Conservation (phyloP, 37 sponge, comb jelly and placozoan species). For the Bolinopsis microptera region DNA sequence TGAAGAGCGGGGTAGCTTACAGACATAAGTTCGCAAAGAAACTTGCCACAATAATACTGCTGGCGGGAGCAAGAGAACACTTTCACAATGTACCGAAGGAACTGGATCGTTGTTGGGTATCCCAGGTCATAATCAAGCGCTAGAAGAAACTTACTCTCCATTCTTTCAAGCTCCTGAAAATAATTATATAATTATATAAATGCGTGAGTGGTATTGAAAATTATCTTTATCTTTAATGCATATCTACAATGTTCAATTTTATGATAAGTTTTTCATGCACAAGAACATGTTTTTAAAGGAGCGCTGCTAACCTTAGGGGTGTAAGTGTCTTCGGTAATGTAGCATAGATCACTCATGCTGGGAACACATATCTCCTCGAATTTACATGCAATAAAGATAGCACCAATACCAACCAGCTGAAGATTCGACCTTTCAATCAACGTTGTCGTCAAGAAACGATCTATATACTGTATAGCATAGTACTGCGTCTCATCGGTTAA, state of each 20-base stretch:
- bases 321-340: slow-evolving; percentile 66
- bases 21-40: slow-evolving; percentile 22
- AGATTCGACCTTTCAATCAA: slow-evolving; percentile 1
- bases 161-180: slow-evolving; percentile 17
- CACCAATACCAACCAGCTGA: slow-evolving; percentile 52
- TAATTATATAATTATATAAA: neutral
- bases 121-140: slow-evolving; percentile 49
- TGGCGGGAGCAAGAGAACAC: slow-evolving; percentile 12
- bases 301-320: slow-evolving; percentile 54
- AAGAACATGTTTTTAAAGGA: no score
- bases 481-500: slow-evolving; percentile 48
- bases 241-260: no score
- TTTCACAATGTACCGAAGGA: slow-evolving; percentile 42
- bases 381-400: slow-evolving; percentile 7
- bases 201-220: no score
- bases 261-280: no score
- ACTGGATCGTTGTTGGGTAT: slow-evolving; percentile 35
- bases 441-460: slow-evolving; percentile 9
- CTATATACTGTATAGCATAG: slow-evolving; percentile 54
- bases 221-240: no score
- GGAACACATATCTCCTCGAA: slow-evolving; percentile 62
- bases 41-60: slow-evolving; percentile 47
- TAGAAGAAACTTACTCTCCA: slow-evolving; percentile 12
- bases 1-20: slow-evolving; percentile 20
- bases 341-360: slow-evolving; percentile 51